These are phyloP conservation scores for Alosa alosa DNA, from an alignment of 2,113 vertebrate genomes.

Conservation along the genomic window DNA sequence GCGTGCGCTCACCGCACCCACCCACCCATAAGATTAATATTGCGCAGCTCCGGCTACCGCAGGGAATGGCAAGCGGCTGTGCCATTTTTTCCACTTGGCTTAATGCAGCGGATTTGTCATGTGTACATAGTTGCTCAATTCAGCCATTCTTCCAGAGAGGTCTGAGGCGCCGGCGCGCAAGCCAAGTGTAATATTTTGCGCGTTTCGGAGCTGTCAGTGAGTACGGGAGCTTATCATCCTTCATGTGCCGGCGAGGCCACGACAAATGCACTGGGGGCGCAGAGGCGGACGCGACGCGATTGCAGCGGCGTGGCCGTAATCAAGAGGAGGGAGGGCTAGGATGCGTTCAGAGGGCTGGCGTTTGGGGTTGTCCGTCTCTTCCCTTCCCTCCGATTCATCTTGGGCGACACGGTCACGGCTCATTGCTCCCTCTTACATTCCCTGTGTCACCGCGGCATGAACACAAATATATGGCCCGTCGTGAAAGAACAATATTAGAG, in stretches of 20 bases:
- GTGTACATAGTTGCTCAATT: neutral
- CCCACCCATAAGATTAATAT: neutral
- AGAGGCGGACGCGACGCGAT: neutral
- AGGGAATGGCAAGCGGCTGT: neutral
- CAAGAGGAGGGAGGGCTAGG: too few species aligned
- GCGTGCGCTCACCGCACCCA: neutral
- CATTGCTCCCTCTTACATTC: neutral
- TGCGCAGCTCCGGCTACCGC: neutral
- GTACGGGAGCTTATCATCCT: neutral
- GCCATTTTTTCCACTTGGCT: neutral
- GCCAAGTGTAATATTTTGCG: neutral
- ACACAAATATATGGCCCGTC: slow-evolving; percentile 14
- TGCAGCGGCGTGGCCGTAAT: too few species aligned
- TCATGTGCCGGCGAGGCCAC: neutral
- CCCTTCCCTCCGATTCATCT: neutral
- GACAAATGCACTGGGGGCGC: neutral
- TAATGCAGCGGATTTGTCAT: slow-evolving; percentile 15
- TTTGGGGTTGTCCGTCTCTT: neutral
- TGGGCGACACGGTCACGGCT: neutral
- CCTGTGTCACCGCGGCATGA: neutral
- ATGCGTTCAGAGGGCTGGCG: neutral
- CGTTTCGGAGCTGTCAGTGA: neutral
- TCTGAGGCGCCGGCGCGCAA: neutral
- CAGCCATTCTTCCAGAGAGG: neutral
- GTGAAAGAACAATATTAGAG: slow-evolving; percentile 12